phyloP scores from a whole-genome alignment of 92 coral and sea anemone genomes.

The Umimayanthus kanabou region DNA sequence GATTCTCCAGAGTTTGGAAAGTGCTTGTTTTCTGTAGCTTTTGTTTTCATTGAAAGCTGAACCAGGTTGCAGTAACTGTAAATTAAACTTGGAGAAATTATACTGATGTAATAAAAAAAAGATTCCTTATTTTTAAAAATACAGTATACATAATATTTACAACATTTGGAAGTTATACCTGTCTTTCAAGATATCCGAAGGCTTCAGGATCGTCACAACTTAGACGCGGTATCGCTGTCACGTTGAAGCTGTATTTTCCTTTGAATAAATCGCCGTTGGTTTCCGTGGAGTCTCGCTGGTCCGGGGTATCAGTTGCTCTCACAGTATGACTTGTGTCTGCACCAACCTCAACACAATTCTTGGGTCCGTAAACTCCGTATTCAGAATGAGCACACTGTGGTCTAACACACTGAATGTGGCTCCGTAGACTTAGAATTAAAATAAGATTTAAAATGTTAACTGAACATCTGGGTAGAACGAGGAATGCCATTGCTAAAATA shows the following conservation, averaged over 20 bases:
- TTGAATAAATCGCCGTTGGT: conserved; percentile 52
- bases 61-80: too few relatives aligned
- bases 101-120: background rate
- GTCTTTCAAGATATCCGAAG: conserved; percentile 62
- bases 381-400: background rate
- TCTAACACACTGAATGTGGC: background rate
- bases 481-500: background rate
- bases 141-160: background rate
- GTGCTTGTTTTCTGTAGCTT: background rate
- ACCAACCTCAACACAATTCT: background rate
- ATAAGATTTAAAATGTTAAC: background rate
- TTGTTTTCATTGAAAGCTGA: background rate
- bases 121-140: background rate
- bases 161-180: conserved; percentile 51
- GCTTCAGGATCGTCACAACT: conserved; percentile 77
- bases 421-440: background rate
- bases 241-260: conserved; percentile 79
- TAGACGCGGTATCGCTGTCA: conserved; percentile 63
- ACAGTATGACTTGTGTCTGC: background rate
- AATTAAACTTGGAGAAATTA: background rate
- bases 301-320: background rate
- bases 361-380: background rate
- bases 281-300: background rate
- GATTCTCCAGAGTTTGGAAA: background rate
- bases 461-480: background rate